Conservation (phyloP, 2,113 vertebrate species). For the Heptranchias perlo region DNA sequence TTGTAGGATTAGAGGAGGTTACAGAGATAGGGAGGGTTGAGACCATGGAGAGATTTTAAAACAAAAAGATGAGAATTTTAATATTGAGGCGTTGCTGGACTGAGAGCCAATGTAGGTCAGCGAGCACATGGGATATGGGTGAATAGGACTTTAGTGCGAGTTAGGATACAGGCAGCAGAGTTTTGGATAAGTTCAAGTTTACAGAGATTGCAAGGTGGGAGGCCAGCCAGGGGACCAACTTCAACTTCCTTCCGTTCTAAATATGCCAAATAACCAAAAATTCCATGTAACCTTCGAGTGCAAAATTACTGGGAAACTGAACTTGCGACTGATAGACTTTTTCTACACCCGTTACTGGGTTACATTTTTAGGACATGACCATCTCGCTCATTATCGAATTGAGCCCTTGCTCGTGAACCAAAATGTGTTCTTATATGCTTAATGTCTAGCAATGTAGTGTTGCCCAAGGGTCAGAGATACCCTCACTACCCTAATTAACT, state of each 20-base stretch:
- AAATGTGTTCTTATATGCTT: neutral
- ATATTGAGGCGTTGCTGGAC: neutral
- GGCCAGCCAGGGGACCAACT: neutral
- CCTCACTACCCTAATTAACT: neutral
- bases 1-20: neutral
- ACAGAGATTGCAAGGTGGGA: neutral
- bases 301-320: neutral
- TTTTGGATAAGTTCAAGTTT: neutral
- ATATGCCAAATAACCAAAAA: neutral
- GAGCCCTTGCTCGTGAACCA: neutral
- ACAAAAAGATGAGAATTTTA: neutral
- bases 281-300: neutral
- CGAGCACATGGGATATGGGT: neutral
- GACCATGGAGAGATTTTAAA: neutral
- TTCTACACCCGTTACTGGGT: neutral
- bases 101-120: neutral
- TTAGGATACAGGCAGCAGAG: neutral
- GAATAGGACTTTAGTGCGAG: neutral
- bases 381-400: neutral
- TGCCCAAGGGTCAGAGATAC: neutral
- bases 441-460: neutral
- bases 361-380: neutral
- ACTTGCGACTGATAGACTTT: neutral
- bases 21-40: neutral
- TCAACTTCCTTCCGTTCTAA: neutral